A percentile compares a stretch with the other conserved stretches of the same genome.
phyloP scores from a whole-genome alignment of 2,888 invertebrate genomes.

The Agrotis puta region DNA sequence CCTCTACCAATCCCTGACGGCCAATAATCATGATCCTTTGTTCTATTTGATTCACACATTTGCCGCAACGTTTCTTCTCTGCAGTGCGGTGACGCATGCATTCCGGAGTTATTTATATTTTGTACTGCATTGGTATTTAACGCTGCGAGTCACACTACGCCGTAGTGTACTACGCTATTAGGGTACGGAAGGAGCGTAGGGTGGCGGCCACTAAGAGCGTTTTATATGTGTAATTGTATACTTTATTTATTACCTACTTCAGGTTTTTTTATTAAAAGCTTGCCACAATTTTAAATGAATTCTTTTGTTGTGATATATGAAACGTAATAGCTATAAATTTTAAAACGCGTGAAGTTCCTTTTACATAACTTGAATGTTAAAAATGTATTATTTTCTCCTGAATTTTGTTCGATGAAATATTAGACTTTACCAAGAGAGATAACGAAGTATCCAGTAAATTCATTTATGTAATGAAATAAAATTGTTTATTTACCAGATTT shows the following conservation, averaged over 20 bases:
- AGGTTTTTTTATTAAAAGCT: neutral
- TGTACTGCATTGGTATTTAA: slow-evolving; percentile 49
- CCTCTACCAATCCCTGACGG: neutral
- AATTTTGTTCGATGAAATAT: too few relatives aligned
- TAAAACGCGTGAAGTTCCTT: neutral
- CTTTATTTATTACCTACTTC: slow-evolving; percentile 11
- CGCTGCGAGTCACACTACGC: slow-evolving; percentile 23
- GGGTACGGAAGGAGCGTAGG: neutral
- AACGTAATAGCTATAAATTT: neutral
- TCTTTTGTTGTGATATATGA: slow-evolving; percentile 9
- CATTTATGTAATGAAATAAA: too few relatives aligned
- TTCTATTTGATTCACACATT: slow-evolving; percentile 33
- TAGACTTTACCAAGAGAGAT: too few relatives aligned
- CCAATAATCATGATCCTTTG: slow-evolving; percentile 5
- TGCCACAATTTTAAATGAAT: neutral
- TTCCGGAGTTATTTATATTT: slow-evolving; percentile 48
- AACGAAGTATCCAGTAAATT: too few relatives aligned
- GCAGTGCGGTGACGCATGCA: slow-evolving; percentile 58
- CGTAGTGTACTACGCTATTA: neutral
- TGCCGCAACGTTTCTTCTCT: slow-evolving; percentile 45
- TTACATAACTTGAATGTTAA: neutral
- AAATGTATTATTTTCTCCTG: neutral
- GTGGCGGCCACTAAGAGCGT: neutral
- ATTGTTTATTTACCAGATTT: too few relatives aligned
- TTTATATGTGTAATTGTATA: slow-evolving; percentile 5